Conservation (phyloP, 1,140 invertebrate genomes). For the Nasonia vitripennis region DNA sequence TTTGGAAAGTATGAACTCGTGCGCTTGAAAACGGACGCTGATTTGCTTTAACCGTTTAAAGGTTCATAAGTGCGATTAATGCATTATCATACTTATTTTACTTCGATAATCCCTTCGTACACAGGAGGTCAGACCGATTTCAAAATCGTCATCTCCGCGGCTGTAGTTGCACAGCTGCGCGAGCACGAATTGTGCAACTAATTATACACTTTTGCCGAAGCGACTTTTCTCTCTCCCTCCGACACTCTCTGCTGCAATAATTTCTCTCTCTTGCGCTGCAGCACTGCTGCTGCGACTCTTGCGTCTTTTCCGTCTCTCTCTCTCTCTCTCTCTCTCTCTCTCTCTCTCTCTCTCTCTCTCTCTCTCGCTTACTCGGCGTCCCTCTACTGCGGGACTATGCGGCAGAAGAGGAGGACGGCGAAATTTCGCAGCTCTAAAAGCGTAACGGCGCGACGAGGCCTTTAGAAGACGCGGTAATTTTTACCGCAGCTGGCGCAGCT, state of each 20-base stretch:
- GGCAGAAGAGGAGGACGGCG: conserved; percentile 50
- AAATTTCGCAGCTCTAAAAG: conserved; percentile 59
- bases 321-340: conserved; percentile 11
- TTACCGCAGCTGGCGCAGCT: neutral
- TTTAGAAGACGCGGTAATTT: neutral
- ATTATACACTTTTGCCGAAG: conserved; percentile 22
- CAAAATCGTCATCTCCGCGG: neutral
- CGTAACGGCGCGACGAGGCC: conserved; percentile 3
- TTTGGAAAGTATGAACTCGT: conserved; percentile 24
- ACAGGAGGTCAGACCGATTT: conserved; percentile 1
- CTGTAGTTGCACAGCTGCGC: neutral
- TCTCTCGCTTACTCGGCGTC: neutral
- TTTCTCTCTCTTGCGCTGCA: conserved; percentile 19
- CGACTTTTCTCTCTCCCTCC: conserved; percentile 11
- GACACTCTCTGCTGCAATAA: conserved; percentile 10
- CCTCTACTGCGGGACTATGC: conserved; percentile 22
- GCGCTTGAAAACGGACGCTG: neutral
- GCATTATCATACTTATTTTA: too few relatives aligned
- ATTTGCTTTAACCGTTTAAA: conserved; percentile 16
- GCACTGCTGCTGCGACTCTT: neutral
- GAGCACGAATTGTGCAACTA: conserved; percentile 28
- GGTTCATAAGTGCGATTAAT: too few relatives aligned
- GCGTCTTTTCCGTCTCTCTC: conserved; percentile 3
- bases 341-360: conserved; percentile 4
- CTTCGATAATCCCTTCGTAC: neutral